Evolutionary conservation across 1,140 invertebrate species (phyloP).

Genomic region (Drosophila orosa): DNA sequence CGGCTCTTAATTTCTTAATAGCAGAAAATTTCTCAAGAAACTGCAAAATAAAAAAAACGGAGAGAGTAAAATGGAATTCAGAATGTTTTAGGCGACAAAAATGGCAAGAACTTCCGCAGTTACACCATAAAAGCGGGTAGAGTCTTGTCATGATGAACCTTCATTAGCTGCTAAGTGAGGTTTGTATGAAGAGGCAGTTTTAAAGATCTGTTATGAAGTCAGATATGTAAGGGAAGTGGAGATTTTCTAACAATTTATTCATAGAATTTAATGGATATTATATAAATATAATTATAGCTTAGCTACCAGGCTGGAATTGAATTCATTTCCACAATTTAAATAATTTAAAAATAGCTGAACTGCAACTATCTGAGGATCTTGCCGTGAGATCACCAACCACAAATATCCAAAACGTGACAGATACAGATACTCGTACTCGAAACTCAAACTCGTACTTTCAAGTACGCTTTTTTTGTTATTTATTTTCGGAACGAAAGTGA

Average conservation of each 20-base stretch:
- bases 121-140: slow-evolving; percentile 29
- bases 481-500: slow-evolving; percentile 67
- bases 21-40: slow-evolving; percentile 42
- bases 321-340: slow-evolving; percentile 1
- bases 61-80: slow-evolving; percentile 31
- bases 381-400: slow-evolving; percentile 64
- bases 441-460: slow-evolving; percentile 39
- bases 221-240: slow-evolving; percentile 39
- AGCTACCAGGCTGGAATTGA: neutral
- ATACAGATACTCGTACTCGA: slow-evolving; percentile 21
- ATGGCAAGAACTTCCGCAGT: slow-evolving; percentile 18
- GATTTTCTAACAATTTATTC: neutral
- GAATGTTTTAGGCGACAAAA: slow-evolving; percentile 19
- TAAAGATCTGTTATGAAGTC: slow-evolving; percentile 53
- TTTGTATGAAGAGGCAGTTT: slow-evolving; percentile 22
- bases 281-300: slow-evolving; percentile 4
- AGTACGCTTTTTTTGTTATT: slow-evolving; percentile 34
- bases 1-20: slow-evolving; percentile 56
- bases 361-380: slow-evolving; percentile 16
- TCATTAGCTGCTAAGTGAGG: slow-evolving; percentile 54
- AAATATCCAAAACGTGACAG: slow-evolving; percentile 25
- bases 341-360: slow-evolving; percentile 2
- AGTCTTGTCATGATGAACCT: slow-evolving; percentile 25
- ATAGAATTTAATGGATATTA: neutral
- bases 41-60: slow-evolving; percentile 3